phyloP scores from a whole-genome alignment of 2,888 invertebrate genomes.

The Halictus ligatus region DNA sequence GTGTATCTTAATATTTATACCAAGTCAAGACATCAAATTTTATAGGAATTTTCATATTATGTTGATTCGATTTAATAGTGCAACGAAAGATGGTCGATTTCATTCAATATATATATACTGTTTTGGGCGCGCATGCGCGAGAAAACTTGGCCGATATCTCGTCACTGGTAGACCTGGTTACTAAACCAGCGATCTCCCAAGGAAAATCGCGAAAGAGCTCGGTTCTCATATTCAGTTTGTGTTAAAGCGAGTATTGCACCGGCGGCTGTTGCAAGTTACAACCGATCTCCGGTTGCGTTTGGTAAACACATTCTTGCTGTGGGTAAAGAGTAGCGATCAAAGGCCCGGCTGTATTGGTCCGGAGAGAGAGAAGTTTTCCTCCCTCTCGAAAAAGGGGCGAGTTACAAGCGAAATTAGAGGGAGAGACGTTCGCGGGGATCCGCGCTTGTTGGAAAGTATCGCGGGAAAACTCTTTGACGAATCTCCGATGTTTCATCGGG shows the following conservation, averaged over 20 bases:
- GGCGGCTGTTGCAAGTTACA: not conserved
- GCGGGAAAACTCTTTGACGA: constrained; percentile 1
- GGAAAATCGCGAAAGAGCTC: not conserved
- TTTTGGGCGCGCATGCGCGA: no score
- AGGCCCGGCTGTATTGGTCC: not conserved
- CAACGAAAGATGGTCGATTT: no score
- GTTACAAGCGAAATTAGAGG: not conserved
- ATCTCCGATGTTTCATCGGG: constrained; percentile 2
- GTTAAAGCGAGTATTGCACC: not conserved
- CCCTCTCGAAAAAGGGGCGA: not conserved
- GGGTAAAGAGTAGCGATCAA: not conserved
- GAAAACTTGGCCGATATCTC: no score
- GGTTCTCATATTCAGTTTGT: not conserved
- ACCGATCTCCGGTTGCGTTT: not conserved
- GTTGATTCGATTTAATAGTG: no score
- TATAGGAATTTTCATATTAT: no score
- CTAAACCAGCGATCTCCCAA: not conserved
- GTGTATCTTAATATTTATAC: no score
- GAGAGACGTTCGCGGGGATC: not conserved
- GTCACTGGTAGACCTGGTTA: no score
- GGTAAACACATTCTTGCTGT: not conserved
- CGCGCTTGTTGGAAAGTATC: not conserved
- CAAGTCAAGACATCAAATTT: no score
- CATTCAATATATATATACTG: no score
- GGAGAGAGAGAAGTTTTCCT: not conserved